Conservation (phyloP, 2,888 invertebrate species). For the Thecocarcelia acutangulata region DNA sequence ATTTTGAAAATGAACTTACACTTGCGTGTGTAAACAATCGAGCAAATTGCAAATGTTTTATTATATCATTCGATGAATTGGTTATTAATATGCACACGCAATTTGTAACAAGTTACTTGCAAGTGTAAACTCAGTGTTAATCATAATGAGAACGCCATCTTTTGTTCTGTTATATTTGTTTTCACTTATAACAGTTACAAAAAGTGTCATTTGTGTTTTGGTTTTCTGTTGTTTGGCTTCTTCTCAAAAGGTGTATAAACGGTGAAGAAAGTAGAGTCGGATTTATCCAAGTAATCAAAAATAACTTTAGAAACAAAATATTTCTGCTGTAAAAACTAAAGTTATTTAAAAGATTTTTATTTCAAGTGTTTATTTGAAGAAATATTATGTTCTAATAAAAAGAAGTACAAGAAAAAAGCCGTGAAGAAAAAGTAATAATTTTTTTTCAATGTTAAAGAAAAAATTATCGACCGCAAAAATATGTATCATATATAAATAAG, state of each 20-base stretch:
- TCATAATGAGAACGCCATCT: background rate
- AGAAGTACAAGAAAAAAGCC: slow-evolving; percentile 1
- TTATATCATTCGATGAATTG: too few relatives aligned
- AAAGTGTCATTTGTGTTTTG: slow-evolving; percentile 39
- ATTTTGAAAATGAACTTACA: too few relatives aligned
- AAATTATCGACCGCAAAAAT: slow-evolving; percentile 68
- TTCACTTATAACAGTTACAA: slow-evolving; percentile 1
- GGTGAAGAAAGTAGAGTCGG: slow-evolving; percentile 14
- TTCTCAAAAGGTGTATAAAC: slow-evolving; percentile 13
- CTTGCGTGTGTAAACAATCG: too few relatives aligned
- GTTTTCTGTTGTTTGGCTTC: slow-evolving; percentile 54
- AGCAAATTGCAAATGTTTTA: too few relatives aligned
- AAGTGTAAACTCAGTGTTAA: too few relatives aligned
- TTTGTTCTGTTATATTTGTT: background rate
- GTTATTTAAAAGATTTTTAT: background rate
- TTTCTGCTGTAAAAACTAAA: background rate
- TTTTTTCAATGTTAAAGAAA: slow-evolving; percentile 39
- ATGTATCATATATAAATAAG: slow-evolving; percentile 49
- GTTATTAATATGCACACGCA: too few relatives aligned
- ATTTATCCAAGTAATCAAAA: slow-evolving; percentile 7
- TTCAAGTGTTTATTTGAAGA: slow-evolving; percentile 21
- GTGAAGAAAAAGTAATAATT: slow-evolving; percentile 51
- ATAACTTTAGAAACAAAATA: slow-evolving; percentile 24
- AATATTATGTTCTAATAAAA: slow-evolving; percentile 41
- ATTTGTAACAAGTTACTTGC: too few relatives aligned